Evolutionary conservation across 2,888 invertebrate genomes (phyloP), one percentile per base, ranked within the genome.

Genomic region (Encarsia formosa): DNA sequence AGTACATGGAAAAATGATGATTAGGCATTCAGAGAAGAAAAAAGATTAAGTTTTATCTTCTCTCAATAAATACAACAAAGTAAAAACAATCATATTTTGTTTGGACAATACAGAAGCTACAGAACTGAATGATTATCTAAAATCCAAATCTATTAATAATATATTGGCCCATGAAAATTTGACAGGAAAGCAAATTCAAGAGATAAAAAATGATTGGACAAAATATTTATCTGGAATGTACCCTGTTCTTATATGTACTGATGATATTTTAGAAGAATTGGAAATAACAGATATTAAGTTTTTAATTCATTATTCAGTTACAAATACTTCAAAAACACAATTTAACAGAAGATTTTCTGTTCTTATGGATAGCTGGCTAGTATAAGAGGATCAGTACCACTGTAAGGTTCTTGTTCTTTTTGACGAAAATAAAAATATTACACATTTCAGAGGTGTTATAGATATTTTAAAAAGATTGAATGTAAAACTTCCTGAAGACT

Each of bases 221-320:
- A 73, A 75, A 13, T 76, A 75, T 44, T 56, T 75, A 41, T 75
- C 74, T 4, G 79, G 79, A 6, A 58, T 66, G 9, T 78, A 78
- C 34, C 76, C 80, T 22, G 71, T 84, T 53, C 71, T 89, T 13
- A 75, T 91, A 5, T 84, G 86, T 62, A 83, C 84, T n/a, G 90
- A 91, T 68, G 76, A 76, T 13, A 78, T 82, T 61, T 74, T 88
- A 44, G 75, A 75, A 0, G 80, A 84, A 58, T 65, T 89, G 46
- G 78, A 80, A 52, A 75, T 89, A 5, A 81, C 80, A 0, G 79
- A 86, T 67, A 86, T 85, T 0, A 77, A 81, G 43, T 77, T 81
- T 61, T 71, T 91, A 23, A 77, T 91, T 15, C 88, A 90, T 68
- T 89, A 81, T 71, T 85, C 87, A 2, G 69, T 90, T 59, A 84